phyloP scores from a whole-genome alignment of 35 echinoderm and acorn worm species.

The Patiria miniata region DNA sequence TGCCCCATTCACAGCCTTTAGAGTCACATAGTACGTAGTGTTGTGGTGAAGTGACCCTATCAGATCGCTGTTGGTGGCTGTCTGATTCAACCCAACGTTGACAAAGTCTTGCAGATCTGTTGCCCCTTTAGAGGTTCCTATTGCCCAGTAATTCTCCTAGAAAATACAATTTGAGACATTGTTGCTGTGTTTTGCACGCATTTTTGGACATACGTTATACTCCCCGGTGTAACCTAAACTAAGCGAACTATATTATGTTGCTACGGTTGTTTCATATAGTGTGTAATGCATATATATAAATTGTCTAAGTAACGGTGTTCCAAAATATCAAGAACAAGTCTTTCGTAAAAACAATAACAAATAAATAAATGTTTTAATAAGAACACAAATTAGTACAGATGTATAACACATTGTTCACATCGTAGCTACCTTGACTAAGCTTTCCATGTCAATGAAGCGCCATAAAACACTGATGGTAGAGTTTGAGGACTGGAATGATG shows the following conservation, averaged over 20 bases:
- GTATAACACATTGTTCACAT: too few relatives aligned
- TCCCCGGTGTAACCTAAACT: too few relatives aligned
- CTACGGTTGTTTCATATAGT: too few relatives aligned
- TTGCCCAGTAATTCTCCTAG: constrained; percentile 45
- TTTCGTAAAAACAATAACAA: too few relatives aligned
- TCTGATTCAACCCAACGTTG: constrained; percentile 30
- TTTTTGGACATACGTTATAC: too few relatives aligned
- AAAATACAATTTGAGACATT: background rate
- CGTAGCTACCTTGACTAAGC: constrained; percentile 47
- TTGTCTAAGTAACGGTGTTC: too few relatives aligned
- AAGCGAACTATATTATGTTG: too few relatives aligned
- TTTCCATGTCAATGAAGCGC: constrained; percentile 37
- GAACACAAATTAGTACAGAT: too few relatives aligned
- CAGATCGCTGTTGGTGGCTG: constrained; percentile 3
- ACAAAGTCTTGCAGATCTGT: constrained; percentile 43
- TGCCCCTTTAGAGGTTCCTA: constrained; percentile 2
- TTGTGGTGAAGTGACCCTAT: constrained; percentile 1
- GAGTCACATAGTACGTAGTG: constrained; percentile 45
- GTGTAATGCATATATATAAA: too few relatives aligned
- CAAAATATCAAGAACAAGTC: too few relatives aligned
- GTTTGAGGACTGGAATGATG: constrained; percentile 32
- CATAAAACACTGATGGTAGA: constrained; percentile 30
- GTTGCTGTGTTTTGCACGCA: too few relatives aligned
- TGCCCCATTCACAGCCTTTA: constrained; percentile 42
- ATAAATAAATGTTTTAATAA: too few relatives aligned